Conservation (phyloP, 2,888 invertebrate species). For the Sinopyrophorus schimmeli region DNA sequence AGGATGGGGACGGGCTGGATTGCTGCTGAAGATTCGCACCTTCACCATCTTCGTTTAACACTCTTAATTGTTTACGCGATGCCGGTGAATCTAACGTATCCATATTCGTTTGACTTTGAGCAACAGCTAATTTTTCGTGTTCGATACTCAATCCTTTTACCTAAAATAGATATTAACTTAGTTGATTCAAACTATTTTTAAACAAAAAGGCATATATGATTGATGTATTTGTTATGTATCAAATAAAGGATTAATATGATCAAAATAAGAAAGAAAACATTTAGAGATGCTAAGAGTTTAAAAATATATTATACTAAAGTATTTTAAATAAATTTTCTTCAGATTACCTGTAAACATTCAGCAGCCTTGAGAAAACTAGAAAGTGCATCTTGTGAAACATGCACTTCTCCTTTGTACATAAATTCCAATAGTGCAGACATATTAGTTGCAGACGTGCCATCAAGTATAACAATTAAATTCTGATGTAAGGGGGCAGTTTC, state of each 20-base stretch:
- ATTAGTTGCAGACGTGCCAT: conserved; percentile 86
- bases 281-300: neutral
- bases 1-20: conserved; percentile 52
- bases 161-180: conserved; percentile 54
- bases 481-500: conserved; percentile 82
- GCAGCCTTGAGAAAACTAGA: conserved; percentile 91
- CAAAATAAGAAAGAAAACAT: neutral
- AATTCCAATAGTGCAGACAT: conserved; percentile 90
- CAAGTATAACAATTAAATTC: conserved; percentile 84
- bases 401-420: conserved; percentile 94
- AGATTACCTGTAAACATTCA: conserved; percentile 78
- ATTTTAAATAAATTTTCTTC: neutral
- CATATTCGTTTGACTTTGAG: conserved; percentile 57
- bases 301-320: neutral
- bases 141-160: conserved; percentile 79
- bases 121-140: conserved; percentile 68
- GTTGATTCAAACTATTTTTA: conserved; percentile 7
- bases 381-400: conserved; percentile 88
- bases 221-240: too few relatives aligned
- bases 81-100: conserved; percentile 55
- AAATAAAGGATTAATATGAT: neutral
- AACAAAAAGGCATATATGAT: neutral
- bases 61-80: conserved; percentile 47
- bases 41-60: conserved; percentile 45
- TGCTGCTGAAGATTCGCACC: conserved; percentile 35